Evolutionary conservation across 2,888 invertebrate species (phyloP), one percentile per base, ranked within the genome.

Genomic region (Rugalucina vietnamica): DNA sequence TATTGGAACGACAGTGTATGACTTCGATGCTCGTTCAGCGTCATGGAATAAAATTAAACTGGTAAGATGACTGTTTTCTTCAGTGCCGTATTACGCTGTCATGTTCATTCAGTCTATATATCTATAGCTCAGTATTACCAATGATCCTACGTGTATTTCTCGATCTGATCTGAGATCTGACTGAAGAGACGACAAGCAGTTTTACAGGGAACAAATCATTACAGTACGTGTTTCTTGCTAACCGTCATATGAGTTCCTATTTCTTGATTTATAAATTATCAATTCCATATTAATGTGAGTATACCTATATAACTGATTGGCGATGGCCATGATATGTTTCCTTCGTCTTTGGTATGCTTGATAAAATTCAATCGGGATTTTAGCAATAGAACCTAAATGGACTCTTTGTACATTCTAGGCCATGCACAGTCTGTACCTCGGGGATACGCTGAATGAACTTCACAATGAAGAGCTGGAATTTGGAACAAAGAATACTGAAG

Each of bases 351-450:
- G 8, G 43, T 12, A 43, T 43, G 8, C 8, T 43, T n/a, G n/a
- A n/a, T n/a, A n/a, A n/a, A n/a, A 8, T 43, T 8, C 8, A 12
- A 12, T 4, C 24, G 18, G 10, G 18, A 43, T 43, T 18, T 18
- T 43, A 8, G 18, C 43, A 18, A 43, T 43, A 43, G 18, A 8
- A 43, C 5, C 29, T 57, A n/a, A n/a, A n/a, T n/a, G n/a, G n/a
- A n/a, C n/a, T n/a, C n/a, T n/a, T n/a, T n/a, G n/a, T n/a, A 43
- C 18, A 43, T n/a, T 54, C n/a, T 21, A 54, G 54, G 54, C 21
- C 4, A 54, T 54, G 14, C 54, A 80, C 65, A 80, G 75, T 21
- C 14, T n/a, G 8, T 79, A 85, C n/a, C 73, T 85, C 2, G 85
- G 85, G 2, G 14, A 75, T 0, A 54, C n/a, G 24, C 60, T 85